These are phyloP conservation scores for Drosophila sproati DNA, from an alignment of 1,140 invertebrate species.

Conservation along the genomic window DNA sequence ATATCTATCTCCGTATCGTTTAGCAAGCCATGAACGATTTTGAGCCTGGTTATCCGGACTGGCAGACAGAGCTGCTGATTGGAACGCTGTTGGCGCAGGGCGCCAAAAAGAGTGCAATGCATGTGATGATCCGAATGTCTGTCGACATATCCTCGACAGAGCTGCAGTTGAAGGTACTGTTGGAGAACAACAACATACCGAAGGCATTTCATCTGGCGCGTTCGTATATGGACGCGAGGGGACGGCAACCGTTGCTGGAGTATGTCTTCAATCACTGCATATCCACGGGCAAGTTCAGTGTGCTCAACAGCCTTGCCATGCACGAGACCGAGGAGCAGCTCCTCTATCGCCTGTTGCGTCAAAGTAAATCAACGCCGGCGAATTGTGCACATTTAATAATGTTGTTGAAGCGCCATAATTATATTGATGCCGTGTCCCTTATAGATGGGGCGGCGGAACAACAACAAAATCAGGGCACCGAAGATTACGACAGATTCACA, in stretches of 20 bases:
- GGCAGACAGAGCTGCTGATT: slow-evolving; percentile 84
- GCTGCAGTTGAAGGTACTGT: slow-evolving; percentile 56
- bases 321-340: slow-evolving; percentile 64
- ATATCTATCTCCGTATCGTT: slow-evolving; percentile 28
- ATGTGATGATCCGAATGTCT: slow-evolving; percentile 40
- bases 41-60: slow-evolving; percentile 78
- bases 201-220: slow-evolving; percentile 78
- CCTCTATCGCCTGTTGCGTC: slow-evolving; percentile 54
- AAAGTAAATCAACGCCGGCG: slow-evolving; percentile 34
- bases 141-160: slow-evolving; percentile 34
- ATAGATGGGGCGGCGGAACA: slow-evolving; percentile 60
- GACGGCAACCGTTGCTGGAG: slow-evolving; percentile 52
- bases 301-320: slow-evolving; percentile 63
- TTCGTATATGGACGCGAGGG: slow-evolving; percentile 40
- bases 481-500: slow-evolving; percentile 5
- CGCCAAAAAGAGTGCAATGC: slow-evolving; percentile 48
- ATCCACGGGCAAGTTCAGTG: slow-evolving; percentile 41
- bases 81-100: slow-evolving; percentile 51
- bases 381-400: slow-evolving; percentile 73
- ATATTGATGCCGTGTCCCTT: slow-evolving; percentile 75
- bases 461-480: not conserved
- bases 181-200: slow-evolving; percentile 64
- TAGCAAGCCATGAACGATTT: slow-evolving; percentile 86
- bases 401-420: slow-evolving; percentile 75
- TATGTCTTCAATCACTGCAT: slow-evolving; percentile 72